A percentile compares a stretch with the other conserved stretches of the same genome.
phyloP scores from a whole-genome alignment of 2,113 vertebrate genomes.

The Hydrochoerus hydrochaeris region DNA sequence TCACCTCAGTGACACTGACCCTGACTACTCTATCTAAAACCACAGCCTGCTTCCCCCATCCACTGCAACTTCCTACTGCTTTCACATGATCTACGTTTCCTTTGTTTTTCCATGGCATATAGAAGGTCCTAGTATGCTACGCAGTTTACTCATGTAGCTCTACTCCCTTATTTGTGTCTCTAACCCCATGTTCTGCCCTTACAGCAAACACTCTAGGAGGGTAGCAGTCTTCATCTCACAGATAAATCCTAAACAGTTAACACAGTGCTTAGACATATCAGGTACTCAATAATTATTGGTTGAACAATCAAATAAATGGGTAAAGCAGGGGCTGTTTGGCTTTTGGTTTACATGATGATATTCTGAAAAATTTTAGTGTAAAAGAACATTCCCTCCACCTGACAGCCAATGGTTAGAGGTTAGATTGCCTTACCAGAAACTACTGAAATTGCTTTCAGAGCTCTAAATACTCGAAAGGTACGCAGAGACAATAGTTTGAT shows the following conservation, averaged over 20 bases:
- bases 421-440: slow-evolving; percentile 92
- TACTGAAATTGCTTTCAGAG: slow-evolving; percentile 98
- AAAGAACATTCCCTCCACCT: not conserved
- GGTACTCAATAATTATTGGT: not conserved
- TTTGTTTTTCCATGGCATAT: not conserved
- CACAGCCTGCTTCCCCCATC: not conserved
- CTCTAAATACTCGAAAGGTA: slow-evolving; percentile 96
- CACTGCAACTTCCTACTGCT: not conserved
- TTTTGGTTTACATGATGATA: not conserved
- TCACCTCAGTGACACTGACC: not conserved
- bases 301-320: not conserved
- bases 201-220: not conserved
- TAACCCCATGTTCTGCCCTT: not conserved
- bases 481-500: slow-evolving; percentile 95
- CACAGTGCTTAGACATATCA: not conserved
- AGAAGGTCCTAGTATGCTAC: not conserved
- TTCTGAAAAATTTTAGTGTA: not conserved
- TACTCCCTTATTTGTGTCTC: not conserved
- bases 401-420: not conserved
- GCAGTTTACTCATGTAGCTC: not conserved
- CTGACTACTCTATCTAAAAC: not conserved
- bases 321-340: not conserved
- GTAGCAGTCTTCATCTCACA: not conserved
- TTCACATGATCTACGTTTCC: not conserved
- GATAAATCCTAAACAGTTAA: not conserved